A percentile compares a stretch with the other conserved stretches of the same genome.
phyloP scores from a whole-genome alignment of 2,797 vertebrate species.

The Phataginus tricuspis region DNA sequence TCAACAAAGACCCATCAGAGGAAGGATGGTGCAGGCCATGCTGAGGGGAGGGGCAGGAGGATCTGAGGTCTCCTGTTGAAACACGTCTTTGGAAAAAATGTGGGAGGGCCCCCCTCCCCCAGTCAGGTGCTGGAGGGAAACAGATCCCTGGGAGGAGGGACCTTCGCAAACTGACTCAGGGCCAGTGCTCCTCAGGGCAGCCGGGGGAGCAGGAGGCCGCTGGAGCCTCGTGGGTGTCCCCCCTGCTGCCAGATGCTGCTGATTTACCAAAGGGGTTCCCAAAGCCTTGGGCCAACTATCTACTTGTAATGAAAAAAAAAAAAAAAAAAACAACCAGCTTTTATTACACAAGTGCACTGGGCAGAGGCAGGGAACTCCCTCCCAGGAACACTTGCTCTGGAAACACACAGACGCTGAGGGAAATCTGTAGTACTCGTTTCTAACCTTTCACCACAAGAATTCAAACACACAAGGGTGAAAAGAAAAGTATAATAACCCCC shows the following conservation, averaged over 20 bases:
- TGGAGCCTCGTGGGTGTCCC: not conserved
- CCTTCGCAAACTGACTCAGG: not conserved
- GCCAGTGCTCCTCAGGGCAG: not conserved
- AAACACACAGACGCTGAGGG: not conserved
- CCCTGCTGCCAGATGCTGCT: not conserved
- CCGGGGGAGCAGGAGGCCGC: accelerated
- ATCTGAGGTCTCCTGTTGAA: conserved; percentile 55
- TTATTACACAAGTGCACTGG: not conserved
- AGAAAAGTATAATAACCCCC: not conserved
- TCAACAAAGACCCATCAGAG: conserved; percentile 17
- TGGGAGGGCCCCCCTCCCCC: not conserved
- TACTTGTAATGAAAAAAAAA: not conserved
- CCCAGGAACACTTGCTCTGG: not conserved
- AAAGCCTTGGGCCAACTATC: not conserved
- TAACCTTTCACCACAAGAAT: conserved; percentile 31
- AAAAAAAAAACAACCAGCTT: not conserved
- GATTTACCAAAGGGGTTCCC: not conserved
- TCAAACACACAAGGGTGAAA: conserved; percentile 26
- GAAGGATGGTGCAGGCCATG: not conserved
- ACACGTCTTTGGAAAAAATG: conserved; percentile 66
- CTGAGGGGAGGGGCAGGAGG: conserved; percentile 16
- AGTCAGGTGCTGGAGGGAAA: conserved; percentile 44
- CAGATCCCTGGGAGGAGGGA: not conserved
- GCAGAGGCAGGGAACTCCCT: conserved; percentile 25
- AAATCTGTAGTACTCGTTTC: conserved; percentile 1